phyloP scores from a whole-genome alignment of 2,888 invertebrate species.

The Itoplectis maculator region DNA sequence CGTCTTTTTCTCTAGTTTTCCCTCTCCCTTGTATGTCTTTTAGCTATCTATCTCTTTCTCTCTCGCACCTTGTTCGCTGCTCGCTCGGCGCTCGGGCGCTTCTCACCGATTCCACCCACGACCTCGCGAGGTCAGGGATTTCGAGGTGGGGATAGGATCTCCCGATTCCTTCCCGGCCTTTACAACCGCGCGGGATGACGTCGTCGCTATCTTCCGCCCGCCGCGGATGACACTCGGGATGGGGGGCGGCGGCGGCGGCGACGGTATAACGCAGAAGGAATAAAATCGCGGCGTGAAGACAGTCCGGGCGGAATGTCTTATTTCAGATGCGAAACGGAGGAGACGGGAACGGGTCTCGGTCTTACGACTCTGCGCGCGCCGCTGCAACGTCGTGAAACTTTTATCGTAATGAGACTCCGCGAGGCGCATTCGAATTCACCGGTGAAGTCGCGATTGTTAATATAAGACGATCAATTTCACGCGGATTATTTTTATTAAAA shows the following conservation, averaged over 20 bases:
- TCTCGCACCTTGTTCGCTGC: too few relatives aligned
- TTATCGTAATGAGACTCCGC: neutral
- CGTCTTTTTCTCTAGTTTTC: too few relatives aligned
- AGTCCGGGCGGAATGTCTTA: neutral
- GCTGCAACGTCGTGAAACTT: neutral
- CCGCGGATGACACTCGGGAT: constrained; percentile 5
- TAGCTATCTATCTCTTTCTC: too few relatives aligned
- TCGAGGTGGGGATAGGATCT: neutral
- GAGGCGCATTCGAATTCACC: too few relatives aligned
- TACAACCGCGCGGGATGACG: neutral
- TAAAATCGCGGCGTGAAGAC: neutral
- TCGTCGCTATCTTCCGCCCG: constrained; percentile 16
- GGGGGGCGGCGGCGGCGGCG: too few relatives aligned
- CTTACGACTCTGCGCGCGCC: neutral
- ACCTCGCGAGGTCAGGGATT: constrained; percentile 42
- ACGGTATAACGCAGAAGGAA: neutral
- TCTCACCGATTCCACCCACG: constrained; percentile 21
- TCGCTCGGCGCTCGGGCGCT: constrained; percentile 1
- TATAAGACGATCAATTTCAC: too few relatives aligned
- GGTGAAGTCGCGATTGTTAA: too few relatives aligned
- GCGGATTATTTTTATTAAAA: too few relatives aligned
- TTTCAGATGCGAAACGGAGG: neutral
- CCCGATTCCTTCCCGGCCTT: neutral
- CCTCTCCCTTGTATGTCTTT: too few relatives aligned
- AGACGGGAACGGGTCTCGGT: too few relatives aligned